Evolutionary conservation across 1,140 invertebrate genomes (phyloP).

Genomic region (Rhopalosiphum padi): DNA sequence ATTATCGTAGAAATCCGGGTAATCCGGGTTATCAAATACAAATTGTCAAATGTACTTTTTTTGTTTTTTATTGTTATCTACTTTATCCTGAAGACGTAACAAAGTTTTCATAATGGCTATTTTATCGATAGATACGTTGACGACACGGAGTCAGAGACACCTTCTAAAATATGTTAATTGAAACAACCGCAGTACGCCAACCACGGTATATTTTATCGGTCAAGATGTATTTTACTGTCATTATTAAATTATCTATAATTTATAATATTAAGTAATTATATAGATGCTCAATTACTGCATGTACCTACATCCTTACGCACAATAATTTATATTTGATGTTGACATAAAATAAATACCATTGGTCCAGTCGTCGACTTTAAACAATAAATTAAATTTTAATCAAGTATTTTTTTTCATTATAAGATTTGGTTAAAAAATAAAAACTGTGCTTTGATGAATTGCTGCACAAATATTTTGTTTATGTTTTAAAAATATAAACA

Average conservation of each 20-base stretch:
- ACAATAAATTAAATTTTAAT: not conserved
- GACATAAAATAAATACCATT: not conserved
- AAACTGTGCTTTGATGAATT: not conserved
- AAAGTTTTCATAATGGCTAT: not conserved
- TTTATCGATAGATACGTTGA: not conserved
- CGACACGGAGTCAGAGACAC: not conserved
- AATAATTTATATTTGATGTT: not conserved
- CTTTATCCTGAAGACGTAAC: not conserved
- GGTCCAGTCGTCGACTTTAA: not conserved
- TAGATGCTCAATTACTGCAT: too few species aligned
- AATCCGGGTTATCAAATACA: not conserved
- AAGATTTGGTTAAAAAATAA: not conserved
- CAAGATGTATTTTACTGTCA: not conserved
- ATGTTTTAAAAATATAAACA: not conserved
- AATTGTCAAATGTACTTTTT: not conserved
- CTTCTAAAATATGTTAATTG: not conserved
- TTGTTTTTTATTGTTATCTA: not conserved
- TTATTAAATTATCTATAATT: not conserved
- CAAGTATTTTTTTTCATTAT: not conserved
- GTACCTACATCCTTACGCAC: too few species aligned
- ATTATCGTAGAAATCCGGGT: not conserved
- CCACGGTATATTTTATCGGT: not conserved
- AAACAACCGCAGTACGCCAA: not conserved
- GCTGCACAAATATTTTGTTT: not conserved
- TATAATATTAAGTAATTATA: not conserved